Percentiles rank a stretch among this genome's conserved stretches.
Evolutionary conservation across 2,113 vertebrate species (phyloP).

Genomic region (Xenotilapia caudafasciata): DNA sequence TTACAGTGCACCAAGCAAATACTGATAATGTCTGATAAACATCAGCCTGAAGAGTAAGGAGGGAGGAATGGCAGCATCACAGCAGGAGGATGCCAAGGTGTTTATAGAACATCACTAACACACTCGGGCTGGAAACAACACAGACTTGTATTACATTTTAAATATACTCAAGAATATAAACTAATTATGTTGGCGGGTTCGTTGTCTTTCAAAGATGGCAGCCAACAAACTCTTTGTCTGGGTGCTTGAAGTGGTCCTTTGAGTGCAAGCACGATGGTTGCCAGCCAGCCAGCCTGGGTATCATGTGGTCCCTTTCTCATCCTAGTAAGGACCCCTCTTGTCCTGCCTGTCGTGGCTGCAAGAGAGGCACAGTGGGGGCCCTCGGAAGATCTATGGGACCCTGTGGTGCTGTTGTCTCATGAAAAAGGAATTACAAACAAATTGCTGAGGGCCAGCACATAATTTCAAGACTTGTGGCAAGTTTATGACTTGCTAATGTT

Average conservation of each 20-base stretch:
- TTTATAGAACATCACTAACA: neutral
- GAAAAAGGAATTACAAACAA: conserved; percentile 98
- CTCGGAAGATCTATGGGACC: conserved; percentile 89
- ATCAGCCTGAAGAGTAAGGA: neutral
- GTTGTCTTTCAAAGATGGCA: neutral
- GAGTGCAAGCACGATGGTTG: conserved; percentile 16
- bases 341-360: conserved; percentile 1
- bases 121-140: neutral
- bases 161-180: neutral
- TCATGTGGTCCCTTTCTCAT: conserved; percentile 32
- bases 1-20: neutral
- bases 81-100: neutral
- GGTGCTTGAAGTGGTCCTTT: neutral
- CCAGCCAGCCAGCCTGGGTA: conserved; percentile 47
- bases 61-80: neutral
- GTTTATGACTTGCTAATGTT: conserved; percentile 99
- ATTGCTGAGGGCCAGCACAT: conserved; percentile 97
- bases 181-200: neutral
- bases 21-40: neutral
- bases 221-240: neutral
- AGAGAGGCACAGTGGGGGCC: conserved; percentile 79
- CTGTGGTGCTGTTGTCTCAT: conserved; percentile 90
- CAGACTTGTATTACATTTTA: neutral
- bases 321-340: conserved; percentile 46
- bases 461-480: conserved; percentile 98